Conservation (phyloP, 2,113 vertebrate species). For the Hippolais icterina region DNA sequence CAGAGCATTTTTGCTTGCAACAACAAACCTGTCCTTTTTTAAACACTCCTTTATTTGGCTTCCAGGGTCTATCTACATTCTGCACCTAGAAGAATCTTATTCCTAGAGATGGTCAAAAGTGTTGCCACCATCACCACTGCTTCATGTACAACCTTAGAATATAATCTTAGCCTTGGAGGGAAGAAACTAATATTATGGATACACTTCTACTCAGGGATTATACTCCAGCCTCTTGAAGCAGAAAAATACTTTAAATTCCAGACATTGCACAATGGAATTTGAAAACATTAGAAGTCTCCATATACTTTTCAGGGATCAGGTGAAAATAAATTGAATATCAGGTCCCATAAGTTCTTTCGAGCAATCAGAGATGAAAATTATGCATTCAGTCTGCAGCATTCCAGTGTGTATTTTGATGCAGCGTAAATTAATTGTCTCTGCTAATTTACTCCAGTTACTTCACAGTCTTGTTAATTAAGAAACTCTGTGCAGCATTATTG, state of each 20-base stretch:
- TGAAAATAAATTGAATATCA: constrained; percentile 35
- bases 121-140: not conserved
- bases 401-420: constrained; percentile 26
- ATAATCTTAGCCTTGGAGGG: not conserved
- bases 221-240: not conserved
- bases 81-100: not conserved
- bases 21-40: not conserved
- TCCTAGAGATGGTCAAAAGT: not conserved
- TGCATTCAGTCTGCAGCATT: not conserved
- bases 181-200: not conserved
- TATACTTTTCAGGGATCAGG: not conserved
- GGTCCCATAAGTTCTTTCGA: not conserved
- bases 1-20: not conserved
- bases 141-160: not conserved
- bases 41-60: not conserved
- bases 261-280: not conserved
- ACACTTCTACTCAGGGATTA: not conserved
- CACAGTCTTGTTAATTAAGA: constrained; percentile 34
- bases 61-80: not conserved
- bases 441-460: constrained; percentile 7
- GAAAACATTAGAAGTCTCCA: constrained; percentile 41
- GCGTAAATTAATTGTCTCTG: not conserved
- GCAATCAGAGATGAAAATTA: constrained; percentile 16
- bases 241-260: constrained; percentile 52
- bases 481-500: not conserved